These are phyloP conservation scores for Promerops cafer DNA, from an alignment of 2,113 vertebrate species.

Conservation along the genomic window DNA sequence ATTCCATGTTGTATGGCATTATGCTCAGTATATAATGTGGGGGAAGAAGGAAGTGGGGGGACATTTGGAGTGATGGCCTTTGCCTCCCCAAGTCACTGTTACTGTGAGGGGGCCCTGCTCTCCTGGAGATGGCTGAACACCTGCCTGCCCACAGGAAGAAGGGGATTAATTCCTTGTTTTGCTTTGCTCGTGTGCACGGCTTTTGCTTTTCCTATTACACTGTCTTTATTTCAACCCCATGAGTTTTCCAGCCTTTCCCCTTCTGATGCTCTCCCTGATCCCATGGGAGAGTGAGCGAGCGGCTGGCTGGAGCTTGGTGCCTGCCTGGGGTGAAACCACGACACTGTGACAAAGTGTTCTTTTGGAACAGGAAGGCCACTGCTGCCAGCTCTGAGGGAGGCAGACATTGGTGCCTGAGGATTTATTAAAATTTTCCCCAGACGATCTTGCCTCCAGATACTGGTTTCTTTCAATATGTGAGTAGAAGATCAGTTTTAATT, in stretches of 20 bases:
- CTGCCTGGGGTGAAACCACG: not conserved
- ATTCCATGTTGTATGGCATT: not conserved
- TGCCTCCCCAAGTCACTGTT: not conserved
- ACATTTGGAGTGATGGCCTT: not conserved
- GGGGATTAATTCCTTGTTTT: not conserved
- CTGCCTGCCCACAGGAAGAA: not conserved
- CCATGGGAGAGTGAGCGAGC: not conserved
- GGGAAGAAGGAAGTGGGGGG: not conserved
- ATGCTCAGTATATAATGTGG: not conserved
- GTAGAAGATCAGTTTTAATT: not conserved
- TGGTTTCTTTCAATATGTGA: not conserved
- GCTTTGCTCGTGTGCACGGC: not conserved
- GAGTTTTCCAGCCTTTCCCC: not conserved
- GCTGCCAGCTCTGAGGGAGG: not conserved
- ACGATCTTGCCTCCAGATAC: not conserved
- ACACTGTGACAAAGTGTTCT: not conserved
- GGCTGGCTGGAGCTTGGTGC: not conserved
- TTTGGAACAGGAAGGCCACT: not conserved
- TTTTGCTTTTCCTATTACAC: not conserved
- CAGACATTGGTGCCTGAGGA: not conserved
- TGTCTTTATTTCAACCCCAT: not conserved
- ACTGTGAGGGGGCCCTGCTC: fast-evolving
- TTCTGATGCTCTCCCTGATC: not conserved
- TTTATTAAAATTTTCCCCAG: not conserved
- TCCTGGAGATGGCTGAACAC: not conserved